These are phyloP conservation scores for Caenorhabditis sp. DNA, from an alignment of 2,888 invertebrate genomes.

Conservation along the genomic window DNA sequence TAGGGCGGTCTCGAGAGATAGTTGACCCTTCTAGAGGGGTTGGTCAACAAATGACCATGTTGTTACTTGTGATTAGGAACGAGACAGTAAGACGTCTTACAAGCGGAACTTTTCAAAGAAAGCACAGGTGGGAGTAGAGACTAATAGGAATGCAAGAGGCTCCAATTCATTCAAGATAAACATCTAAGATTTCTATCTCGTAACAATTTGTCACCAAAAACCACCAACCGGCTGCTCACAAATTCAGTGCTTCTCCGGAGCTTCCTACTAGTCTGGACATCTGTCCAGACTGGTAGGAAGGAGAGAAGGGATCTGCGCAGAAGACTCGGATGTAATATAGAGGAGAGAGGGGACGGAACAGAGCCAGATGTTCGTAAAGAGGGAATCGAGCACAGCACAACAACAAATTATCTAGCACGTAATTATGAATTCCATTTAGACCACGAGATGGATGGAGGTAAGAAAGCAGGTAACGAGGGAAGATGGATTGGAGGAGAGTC, in stretches of 20 bases:
- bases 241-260: too few relatives aligned
- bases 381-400: constrained; percentile 25
- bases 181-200: background rate
- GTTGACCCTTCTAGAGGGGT: constrained; percentile 51
- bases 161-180: background rate
- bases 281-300: constrained; percentile 31
- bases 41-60: constrained; percentile 49
- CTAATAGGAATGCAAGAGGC: background rate
- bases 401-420: constrained; percentile 55
- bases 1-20: constrained; percentile 43
- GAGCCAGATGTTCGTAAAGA: constrained; percentile 45
- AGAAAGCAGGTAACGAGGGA: background rate
- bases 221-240: constrained; percentile 38
- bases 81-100: constrained; percentile 40
- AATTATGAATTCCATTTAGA: constrained; percentile 43
- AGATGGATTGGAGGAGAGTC: background rate
- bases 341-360: background rate
- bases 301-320: constrained; percentile 22
- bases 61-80: constrained; percentile 58
- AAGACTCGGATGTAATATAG: constrained; percentile 28
- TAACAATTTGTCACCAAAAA: constrained; percentile 1
- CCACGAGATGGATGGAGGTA: background rate
- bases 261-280: too few relatives aligned
- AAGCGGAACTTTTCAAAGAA: constrained; percentile 27
- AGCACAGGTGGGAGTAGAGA: constrained; percentile 28